Evolutionary conservation across 2,113 vertebrate species (phyloP), one percentile per base, ranked within the genome.

Genomic region (Cinclus cinclus): DNA sequence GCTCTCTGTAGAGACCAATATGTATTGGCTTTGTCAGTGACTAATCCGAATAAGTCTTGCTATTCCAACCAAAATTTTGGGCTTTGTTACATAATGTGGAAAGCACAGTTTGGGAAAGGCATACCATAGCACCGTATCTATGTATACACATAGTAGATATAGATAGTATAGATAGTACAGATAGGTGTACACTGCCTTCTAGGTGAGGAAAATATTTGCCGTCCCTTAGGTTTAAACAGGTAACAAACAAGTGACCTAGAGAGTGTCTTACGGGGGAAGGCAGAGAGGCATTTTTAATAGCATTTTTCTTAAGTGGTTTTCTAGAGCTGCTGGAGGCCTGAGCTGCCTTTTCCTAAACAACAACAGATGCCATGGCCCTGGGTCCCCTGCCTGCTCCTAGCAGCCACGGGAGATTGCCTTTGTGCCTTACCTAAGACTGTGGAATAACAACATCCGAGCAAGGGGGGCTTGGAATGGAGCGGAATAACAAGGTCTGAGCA

Each of bases 191-290:
- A 10, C 20, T 62, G 31, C 11, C 1, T 7, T 73, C 17, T 41
- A 0, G 4, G 12, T 31, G 31, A 71, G 31, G 30, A 31, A 69
- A 65, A 15, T 6, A 9, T 35, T 87, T 89, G 8, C 50, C 2
- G 9, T 68, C 10, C 19, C 14, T 79, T 39, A 47, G 20, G 6
- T 25, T 67, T 22, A 47, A 81, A 33, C 12, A 53, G 15, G 20
- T 28, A 63, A 31, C 4, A 37, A 39, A 63, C 14, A 31, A 62
- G 6, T 27, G 21, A 70, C 22, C 6, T 24, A 7, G 5, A 23
- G 11, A 35, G 2, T 2, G 3, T 39, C 27, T 53, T 41, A 13
- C 0, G 2, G 17, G 11, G 14, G 24, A 42, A 39, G 11, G 7
- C 20, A 18, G 24, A 20, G 28, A 89, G 6, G 49, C 1, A 2